These are phyloP conservation scores for Cheirogaleus major DNA, from an alignment of 2,797 vertebrate species.

Conservation along the genomic window DNA sequence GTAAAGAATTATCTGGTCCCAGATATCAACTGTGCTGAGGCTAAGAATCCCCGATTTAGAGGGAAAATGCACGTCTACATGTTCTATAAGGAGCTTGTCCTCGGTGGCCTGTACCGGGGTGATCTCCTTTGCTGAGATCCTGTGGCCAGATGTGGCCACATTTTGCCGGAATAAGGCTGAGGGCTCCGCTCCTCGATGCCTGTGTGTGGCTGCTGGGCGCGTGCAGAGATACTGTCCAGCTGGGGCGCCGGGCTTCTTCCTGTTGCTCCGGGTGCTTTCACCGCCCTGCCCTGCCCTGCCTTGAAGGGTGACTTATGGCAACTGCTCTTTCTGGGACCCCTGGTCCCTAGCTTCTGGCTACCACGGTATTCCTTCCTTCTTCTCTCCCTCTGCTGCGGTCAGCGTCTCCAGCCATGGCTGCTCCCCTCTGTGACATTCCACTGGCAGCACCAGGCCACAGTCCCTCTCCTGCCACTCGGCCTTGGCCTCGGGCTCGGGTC, in stretches of 20 bases:
- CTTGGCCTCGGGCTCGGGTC: background rate
- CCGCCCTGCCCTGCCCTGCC: too few relatives aligned
- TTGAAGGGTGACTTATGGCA: background rate
- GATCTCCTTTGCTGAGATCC: background rate
- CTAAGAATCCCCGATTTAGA: background rate
- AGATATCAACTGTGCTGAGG: background rate
- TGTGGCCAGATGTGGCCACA: background rate
- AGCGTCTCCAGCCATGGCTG: accelerated
- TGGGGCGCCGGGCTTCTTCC: background rate
- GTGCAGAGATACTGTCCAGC: background rate
- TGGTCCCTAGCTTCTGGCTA: background rate
- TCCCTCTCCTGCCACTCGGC: too few relatives aligned
- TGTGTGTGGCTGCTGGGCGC: background rate
- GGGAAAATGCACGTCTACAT: background rate
- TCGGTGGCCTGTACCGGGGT: background rate
- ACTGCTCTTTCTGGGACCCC: accelerated
- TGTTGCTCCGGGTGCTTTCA: background rate
- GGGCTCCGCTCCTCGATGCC: accelerated
- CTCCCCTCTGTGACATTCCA: background rate
- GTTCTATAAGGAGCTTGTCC: background rate
- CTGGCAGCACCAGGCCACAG: background rate
- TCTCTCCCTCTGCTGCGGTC: background rate
- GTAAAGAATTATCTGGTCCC: too few relatives aligned
- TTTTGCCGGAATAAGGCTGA: background rate
- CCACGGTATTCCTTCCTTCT: too few relatives aligned